Base-by-base conservation (phyloP, 1,140 invertebrate genomes). In the Cotesia chilonis region DNA sequence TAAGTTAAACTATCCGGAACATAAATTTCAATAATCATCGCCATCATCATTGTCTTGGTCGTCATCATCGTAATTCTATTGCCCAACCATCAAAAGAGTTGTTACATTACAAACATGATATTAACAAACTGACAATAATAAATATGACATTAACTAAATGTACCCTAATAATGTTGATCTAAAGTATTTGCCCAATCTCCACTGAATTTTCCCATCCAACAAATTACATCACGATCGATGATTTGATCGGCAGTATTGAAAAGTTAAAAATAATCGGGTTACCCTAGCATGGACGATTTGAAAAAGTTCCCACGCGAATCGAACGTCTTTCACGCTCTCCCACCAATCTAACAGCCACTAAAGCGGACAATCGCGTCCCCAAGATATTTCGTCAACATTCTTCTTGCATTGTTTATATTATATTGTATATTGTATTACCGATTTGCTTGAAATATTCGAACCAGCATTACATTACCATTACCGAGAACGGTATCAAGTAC, bases 381-480 rank as follows among this genome's bases (percentile, higher is more conserved):
- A 66, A 47, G 72, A 74, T 74, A 74, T 74, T 74, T 74, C 73
- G 73, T 74, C 73, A 74, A 74, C 68, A 36, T 47, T 68, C 12
- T 61, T 59, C 12, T 14, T 28, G 59, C 55, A 74, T 74, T 74
- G 73, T 74, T 74, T 71, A 71, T 74, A 64, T 68, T 71, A 28
- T 28, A 28, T 28, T 28, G 28, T 28, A 28, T 28, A 28, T 28
- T 66, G 14, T 47, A 66, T 51, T 47, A 64, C 41, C 63, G 57
- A 35, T 51, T 17, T 47, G 57, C 57, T 28, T 28, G 28, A 28
- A 28, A 28, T 28, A 28, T 28, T 28, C 28, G 28, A 28, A 28
- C 28, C 3, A 28, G 28, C 28, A 28, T 28, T 28, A 28, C 28
- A 28, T 28, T 28, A 28, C 28, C 28, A 28, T 28, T 28, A 28